Conservation (phyloP, 2,888 invertebrate species). For the Tanypteryx hageni region DNA sequence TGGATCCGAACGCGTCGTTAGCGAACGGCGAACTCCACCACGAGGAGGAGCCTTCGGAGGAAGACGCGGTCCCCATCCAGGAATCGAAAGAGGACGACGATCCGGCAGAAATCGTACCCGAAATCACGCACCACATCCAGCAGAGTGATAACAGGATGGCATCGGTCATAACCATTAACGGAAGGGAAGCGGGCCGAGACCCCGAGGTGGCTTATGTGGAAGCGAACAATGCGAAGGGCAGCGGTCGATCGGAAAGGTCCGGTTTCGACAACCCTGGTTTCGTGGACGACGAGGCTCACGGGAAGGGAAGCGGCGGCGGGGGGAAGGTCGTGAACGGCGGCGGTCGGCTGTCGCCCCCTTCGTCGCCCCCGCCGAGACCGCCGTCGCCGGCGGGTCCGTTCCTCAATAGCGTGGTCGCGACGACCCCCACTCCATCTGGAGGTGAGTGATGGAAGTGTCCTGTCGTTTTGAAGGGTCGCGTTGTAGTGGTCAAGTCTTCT, state of each 20-base stretch:
- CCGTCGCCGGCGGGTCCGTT: neutral
- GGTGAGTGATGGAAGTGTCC: neutral
- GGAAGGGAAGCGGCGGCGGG: neutral
- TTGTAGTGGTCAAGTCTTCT: too few relatives aligned
- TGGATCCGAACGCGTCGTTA: conserved; percentile 4
- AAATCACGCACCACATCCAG: neutral
- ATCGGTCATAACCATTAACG: conserved; percentile 24
- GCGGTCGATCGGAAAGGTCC: neutral
- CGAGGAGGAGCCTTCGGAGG: too few relatives aligned
- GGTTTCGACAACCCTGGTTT: neutral
- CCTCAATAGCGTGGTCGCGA: neutral
- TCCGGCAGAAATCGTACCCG: neutral
- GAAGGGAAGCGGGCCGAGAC: neutral
- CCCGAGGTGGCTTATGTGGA: neutral
- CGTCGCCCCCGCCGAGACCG: neutral
- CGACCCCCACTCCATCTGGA: neutral
- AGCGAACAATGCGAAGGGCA: neutral
- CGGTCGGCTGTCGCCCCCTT: neutral
- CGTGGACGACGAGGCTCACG: neutral
- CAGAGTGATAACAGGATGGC: conserved; percentile 17
- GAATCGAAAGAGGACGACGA: neutral
- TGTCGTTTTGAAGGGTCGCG: too few relatives aligned
- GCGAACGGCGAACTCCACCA: neutral
- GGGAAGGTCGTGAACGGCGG: neutral
- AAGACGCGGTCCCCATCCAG: neutral